These are phyloP conservation scores for Papilio demoleus DNA, from an alignment of 2,888 invertebrate species.

Conservation along the genomic window DNA sequence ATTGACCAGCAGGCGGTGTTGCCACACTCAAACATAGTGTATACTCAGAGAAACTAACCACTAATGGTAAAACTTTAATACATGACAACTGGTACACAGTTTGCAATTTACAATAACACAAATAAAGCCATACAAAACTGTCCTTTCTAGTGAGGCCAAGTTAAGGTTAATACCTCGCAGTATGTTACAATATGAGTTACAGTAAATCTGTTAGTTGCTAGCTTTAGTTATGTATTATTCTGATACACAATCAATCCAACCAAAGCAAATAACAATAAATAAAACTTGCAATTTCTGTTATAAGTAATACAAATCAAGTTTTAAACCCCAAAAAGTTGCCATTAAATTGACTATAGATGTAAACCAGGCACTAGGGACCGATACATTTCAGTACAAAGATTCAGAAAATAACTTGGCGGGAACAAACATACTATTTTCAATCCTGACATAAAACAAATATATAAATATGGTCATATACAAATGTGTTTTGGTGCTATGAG, in stretches of 20 bases:
- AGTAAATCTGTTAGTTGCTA: neutral
- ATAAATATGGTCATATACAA: too few relatives aligned
- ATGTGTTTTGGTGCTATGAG: too few relatives aligned
- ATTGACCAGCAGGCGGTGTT: too few relatives aligned
- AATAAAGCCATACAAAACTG: slow-evolving; percentile 12
- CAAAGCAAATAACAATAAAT: too few relatives aligned
- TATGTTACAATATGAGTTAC: neutral
- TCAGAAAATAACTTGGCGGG: too few relatives aligned
- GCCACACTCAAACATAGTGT: neutral
- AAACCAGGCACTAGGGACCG: too few relatives aligned
- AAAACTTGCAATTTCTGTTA: neutral
- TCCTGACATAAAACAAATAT: too few relatives aligned
- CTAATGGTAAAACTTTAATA: neutral
- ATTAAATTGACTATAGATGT: too few relatives aligned
- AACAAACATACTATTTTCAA: too few relatives aligned
- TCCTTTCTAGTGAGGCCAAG: neutral
- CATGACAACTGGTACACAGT: slow-evolving; percentile 11
- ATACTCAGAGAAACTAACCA: neutral
- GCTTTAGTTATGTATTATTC: too few relatives aligned
- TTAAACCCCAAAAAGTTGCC: too few relatives aligned
- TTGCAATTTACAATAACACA: slow-evolving; percentile 1
- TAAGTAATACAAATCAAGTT: neutral
- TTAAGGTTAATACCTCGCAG: neutral
- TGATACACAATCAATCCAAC: neutral
- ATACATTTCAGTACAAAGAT: too few relatives aligned